A percentile compares a stretch with the other conserved stretches of the same genome.
These are phyloP conservation scores for Pholis gunnellus DNA, from an alignment of 2,113 vertebrate genomes.

Conservation along the genomic window DNA sequence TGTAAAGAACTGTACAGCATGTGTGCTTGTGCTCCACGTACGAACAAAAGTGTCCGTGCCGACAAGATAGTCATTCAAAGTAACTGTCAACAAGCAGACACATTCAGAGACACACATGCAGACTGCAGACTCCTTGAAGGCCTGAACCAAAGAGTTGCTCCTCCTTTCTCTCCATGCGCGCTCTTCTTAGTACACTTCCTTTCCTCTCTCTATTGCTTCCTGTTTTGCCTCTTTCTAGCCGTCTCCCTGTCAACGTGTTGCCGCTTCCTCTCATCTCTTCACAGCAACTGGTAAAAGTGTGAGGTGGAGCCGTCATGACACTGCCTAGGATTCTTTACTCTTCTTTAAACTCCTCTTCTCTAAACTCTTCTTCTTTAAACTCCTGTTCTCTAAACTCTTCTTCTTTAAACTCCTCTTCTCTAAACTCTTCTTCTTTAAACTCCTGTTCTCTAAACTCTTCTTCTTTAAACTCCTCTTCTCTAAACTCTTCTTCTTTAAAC, in stretches of 20 bases:
- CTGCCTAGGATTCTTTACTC: background rate
- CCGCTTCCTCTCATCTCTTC: background rate
- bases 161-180: background rate
- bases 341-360: background rate
- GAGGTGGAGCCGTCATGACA: background rate
- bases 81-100: background rate
- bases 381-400: no score
- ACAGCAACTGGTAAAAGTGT: background rate
- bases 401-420: no score
- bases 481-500: no score
- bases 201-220: background rate
- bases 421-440: no score
- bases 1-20: background rate
- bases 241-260: background rate
- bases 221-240: background rate
- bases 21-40: background rate
- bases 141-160: constrained; percentile 4
- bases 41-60: background rate
- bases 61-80: background rate
- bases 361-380: no score
- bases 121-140: constrained; percentile 6
- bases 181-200: background rate
- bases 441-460: no score
- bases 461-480: no score
- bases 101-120: constrained; percentile 1